A percentile compares a stretch with the other conserved stretches of the same genome.
phyloP scores from a whole-genome alignment of 2,113 vertebrate species.

The Peromyscus polionotus region DNA sequence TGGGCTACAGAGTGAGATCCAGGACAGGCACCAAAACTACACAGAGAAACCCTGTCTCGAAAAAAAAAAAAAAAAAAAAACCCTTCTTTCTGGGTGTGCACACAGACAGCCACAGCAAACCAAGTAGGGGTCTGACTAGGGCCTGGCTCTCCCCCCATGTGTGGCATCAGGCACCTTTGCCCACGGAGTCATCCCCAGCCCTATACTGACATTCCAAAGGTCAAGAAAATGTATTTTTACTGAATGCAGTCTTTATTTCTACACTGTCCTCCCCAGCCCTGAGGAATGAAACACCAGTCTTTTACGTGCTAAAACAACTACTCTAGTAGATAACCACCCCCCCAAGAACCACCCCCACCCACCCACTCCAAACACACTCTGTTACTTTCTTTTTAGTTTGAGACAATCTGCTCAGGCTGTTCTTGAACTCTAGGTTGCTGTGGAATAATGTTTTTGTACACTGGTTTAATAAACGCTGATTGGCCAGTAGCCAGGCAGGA shows the following conservation, averaged over 20 bases:
- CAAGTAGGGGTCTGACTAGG: background rate
- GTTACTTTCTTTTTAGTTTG: background rate
- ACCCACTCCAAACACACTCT: no score
- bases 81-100: background rate
- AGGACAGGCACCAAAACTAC: no score
- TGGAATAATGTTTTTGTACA: no score
- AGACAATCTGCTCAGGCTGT: background rate
- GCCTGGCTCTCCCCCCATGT: background rate
- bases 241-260: background rate
- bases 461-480: no score
- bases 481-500: no score
- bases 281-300: background rate
- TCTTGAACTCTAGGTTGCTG: background rate
- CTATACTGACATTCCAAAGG: constrained; percentile 10
- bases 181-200: background rate
- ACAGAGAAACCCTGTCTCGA: no score
- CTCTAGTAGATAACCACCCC: background rate
- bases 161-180: background rate
- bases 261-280: background rate
- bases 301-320: background rate
- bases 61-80: no score
- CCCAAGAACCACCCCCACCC: no score
- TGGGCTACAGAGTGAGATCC: no score
- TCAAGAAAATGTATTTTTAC: constrained; percentile 42
- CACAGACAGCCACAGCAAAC: background rate